Evolutionary conservation across 2,888 invertebrate genomes (phyloP), one percentile per base, ranked within the genome.

Genomic region (Colostygia pectinataria): DNA sequence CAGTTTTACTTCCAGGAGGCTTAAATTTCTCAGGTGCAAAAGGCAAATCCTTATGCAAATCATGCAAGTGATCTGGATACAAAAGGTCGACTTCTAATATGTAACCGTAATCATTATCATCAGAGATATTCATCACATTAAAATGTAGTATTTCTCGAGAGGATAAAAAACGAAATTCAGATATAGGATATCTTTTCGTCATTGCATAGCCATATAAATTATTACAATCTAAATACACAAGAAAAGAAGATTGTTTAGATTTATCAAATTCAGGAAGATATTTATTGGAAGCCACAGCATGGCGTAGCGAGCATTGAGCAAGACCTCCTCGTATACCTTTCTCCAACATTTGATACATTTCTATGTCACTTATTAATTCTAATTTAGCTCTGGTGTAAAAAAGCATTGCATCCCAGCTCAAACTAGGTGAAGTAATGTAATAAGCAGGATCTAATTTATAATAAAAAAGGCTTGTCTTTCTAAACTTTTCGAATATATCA

Each of bases 21-120:
- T 2, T 13, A n/a, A 23, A n/a, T 10, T 23, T 40, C 8, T 40
- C 29, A 8, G 29, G 20, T 2, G 29, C 28, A 8, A 40, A 40
- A 2, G 39, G 39, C 23, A 40, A 23, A 5, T 40, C 39, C 1
- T 12, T 2, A 13, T 40, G 39, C 3, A 3, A 4, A 0, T 68
- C 53, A 44, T 71, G 68, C 25, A 73, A 33, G 9, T 53, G 23
- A 5, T 53, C 10, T 0, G 68, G 68, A 34, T 71, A 68, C 31
- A 46, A 51, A 6, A 71, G 29, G 53, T 74, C 71, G 0, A 68
- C 69, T 61, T 77, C 76, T 14, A 66, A 39, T 36, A 63, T 58
- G 31, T 57, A 63, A 3, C 61, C 57, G 4, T 36, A 27, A 0
- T 57, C 44, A 14, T 25, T 7, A 1, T 41, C 33, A 25, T 18